phyloP scores from a whole-genome alignment of 2,888 invertebrate genomes.

The Agrochola circellaris region DNA sequence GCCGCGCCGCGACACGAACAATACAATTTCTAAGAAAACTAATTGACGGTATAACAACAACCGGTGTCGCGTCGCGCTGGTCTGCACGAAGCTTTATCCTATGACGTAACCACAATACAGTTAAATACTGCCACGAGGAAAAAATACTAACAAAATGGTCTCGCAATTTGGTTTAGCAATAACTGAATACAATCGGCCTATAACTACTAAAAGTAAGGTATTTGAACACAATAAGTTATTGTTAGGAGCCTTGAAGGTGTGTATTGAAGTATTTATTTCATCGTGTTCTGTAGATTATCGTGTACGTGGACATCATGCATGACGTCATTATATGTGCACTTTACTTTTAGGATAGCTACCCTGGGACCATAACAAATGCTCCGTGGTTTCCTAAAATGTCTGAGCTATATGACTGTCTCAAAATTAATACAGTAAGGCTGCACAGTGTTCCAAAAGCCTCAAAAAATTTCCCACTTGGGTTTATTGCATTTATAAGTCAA shows the following conservation, averaged over 20 bases:
- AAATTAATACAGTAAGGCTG: too few relatives aligned
- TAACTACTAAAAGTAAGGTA: neutral
- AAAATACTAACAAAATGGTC: neutral
- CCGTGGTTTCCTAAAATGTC: neutral
- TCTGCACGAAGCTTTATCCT: neutral
- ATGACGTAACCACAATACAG: neutral
- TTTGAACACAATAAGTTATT: slow-evolving; percentile 32
- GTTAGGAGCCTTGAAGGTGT: slow-evolving; percentile 16
- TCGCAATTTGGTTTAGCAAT: slow-evolving; percentile 32
- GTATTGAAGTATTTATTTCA: neutral
- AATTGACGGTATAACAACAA: too few relatives aligned
- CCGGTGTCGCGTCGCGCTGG: too few relatives aligned
- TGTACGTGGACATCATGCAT: neutral
- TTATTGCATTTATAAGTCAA: too few relatives aligned
- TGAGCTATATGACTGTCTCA: too few relatives aligned
- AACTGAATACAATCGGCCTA: slow-evolving; percentile 10
- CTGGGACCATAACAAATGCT: neutral
- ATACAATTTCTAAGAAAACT: too few relatives aligned
- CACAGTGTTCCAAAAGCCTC: too few relatives aligned
- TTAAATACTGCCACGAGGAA: neutral
- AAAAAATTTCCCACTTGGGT: too few relatives aligned
- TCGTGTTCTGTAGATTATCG: neutral
- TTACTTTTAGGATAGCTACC: neutral
- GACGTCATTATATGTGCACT: neutral
- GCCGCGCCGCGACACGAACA: too few relatives aligned